Evolutionary conservation across 1,140 invertebrate species (phyloP).

Genomic region (Sogatella furcifera): DNA sequence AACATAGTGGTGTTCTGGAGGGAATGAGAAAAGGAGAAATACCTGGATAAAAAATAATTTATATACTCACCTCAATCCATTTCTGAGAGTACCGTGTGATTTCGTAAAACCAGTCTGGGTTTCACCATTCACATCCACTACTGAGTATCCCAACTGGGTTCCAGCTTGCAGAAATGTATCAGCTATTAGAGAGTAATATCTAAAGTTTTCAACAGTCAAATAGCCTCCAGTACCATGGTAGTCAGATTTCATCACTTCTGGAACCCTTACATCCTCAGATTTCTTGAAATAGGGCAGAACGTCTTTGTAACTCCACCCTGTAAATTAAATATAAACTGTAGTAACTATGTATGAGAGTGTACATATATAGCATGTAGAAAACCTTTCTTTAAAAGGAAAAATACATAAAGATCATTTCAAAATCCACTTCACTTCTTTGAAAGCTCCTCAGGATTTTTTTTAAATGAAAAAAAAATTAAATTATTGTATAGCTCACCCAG

Average conservation of each 20-base stretch:
- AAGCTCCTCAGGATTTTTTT: too few species aligned
- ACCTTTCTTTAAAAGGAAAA: too few species aligned
- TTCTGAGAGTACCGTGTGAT: constrained; percentile 62
- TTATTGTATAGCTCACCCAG: too few species aligned
- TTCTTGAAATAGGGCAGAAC: constrained; percentile 75
- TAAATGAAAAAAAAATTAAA: too few species aligned
- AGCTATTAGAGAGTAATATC: constrained; percentile 46
- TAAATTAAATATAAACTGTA: neutral
- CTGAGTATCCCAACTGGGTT: constrained; percentile 54
- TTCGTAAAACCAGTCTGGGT: constrained; percentile 59
- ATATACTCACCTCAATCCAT: constrained; percentile 43
- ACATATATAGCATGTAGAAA: too few species aligned
- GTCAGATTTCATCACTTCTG: constrained; percentile 39
- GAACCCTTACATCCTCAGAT: constrained; percentile 55
- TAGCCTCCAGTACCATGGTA: constrained; percentile 60
- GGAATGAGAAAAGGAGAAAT: too few species aligned
- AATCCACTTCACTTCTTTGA: too few species aligned
- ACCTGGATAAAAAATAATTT: too few species aligned
- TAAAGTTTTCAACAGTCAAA: constrained; percentile 50
- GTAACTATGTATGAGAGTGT: too few species aligned
- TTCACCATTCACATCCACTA: constrained; percentile 62
- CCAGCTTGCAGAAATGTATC: constrained; percentile 55
- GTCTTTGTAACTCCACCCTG: constrained; percentile 62
- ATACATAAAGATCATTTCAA: too few species aligned
- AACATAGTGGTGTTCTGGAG: too few species aligned